These are phyloP conservation scores for Neodiprion lecontei DNA, from an alignment of 1,140 invertebrate genomes.

Conservation along the genomic window DNA sequence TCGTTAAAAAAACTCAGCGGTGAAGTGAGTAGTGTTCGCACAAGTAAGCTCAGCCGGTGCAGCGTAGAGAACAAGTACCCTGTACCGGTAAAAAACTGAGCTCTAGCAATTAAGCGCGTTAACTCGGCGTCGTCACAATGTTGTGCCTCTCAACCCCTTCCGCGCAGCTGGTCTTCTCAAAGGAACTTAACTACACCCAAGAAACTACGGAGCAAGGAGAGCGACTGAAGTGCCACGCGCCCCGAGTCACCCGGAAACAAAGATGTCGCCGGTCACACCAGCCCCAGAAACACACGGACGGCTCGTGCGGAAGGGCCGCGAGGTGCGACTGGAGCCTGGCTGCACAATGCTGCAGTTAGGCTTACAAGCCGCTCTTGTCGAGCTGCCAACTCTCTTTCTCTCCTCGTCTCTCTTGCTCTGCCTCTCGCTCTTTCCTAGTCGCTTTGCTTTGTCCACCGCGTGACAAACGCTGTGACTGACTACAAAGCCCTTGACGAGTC, in stretches of 20 bases:
- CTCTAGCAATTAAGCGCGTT: conserved; percentile 33
- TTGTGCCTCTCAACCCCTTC: conserved; percentile 21
- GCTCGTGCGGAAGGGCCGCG: conserved; percentile 9
- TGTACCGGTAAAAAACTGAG: background rate
- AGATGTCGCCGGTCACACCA: conserved; percentile 2
- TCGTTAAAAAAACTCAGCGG: no score
- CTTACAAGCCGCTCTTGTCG: conserved; percentile 55
- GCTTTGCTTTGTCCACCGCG: conserved; percentile 5
- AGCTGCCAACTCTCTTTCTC: conserved; percentile 51
- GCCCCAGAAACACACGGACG: background rate
- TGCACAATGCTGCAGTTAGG: conserved; percentile 55
- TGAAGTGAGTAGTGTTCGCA: no score
- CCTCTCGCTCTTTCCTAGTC: conserved; percentile 2
- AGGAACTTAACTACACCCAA: conserved; percentile 24
- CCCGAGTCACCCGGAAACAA: background rate
- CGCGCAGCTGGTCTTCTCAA: conserved; percentile 22
- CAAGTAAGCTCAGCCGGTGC: no score
- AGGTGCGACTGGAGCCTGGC: conserved; percentile 11
- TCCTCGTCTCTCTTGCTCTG: conserved; percentile 10
- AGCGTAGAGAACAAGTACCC: no score
- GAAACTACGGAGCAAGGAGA: background rate
- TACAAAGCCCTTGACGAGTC: conserved; percentile 26
- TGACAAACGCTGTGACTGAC: conserved; percentile 2
- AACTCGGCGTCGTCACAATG: conserved; percentile 21
- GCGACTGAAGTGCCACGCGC: background rate